These are phyloP conservation scores for Eulacestoma nigropectus DNA, from an alignment of 2,113 vertebrate species.

Conservation along the genomic window DNA sequence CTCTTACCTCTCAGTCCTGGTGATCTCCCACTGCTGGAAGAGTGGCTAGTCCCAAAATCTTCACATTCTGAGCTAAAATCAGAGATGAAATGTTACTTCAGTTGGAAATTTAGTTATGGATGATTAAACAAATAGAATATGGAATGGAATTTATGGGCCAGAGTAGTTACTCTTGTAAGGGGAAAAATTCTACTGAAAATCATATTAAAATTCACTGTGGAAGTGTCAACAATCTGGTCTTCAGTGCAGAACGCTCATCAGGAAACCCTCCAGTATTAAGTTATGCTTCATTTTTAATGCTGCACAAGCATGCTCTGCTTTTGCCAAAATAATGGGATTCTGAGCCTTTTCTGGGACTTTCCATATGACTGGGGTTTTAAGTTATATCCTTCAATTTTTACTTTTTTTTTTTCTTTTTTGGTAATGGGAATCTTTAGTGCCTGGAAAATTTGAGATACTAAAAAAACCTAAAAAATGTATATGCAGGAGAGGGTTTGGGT, in stretches of 20 bases:
- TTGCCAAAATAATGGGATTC: conserved; percentile 34
- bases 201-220: neutral
- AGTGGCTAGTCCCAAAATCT: neutral
- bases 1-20: neutral
- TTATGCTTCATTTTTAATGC: neutral
- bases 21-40: neutral
- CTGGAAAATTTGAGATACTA: conserved; percentile 42
- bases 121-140: neutral
- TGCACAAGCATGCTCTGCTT: conserved; percentile 16
- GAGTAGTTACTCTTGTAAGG: neutral
- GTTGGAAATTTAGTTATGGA: neutral
- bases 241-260: neutral
- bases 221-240: neutral
- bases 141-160: neutral
- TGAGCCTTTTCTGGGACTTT: conserved; percentile 37
- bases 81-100: neutral
- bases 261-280: neutral
- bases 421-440: neutral
- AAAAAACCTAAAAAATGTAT: conserved; percentile 17
- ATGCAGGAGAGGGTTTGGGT: neutral
- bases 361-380: conserved; percentile 37
- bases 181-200: neutral
- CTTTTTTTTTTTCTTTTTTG: neutral
- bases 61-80: neutral
- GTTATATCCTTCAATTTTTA: neutral